Evolutionary conservation across 2,797 vertebrate genomes (phyloP).

Genomic region (Sphaeramia orbicularis): DNA sequence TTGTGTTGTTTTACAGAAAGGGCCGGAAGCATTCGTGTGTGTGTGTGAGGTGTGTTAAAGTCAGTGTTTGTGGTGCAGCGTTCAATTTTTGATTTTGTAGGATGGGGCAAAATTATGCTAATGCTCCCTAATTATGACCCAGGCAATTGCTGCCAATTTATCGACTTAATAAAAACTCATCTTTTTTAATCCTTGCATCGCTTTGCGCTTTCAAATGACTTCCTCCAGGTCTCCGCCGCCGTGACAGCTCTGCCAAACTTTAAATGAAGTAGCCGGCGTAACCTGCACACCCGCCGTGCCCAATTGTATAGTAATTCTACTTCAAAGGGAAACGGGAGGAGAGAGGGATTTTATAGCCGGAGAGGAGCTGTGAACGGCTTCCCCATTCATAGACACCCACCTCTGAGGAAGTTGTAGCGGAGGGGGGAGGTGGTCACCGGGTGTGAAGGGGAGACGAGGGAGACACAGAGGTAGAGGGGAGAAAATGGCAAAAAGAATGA

Average conservation of each 20-base stretch:
- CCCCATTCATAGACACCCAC: conserved; percentile 58
- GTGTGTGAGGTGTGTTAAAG: conserved; percentile 3
- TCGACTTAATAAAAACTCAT: conserved; percentile 51
- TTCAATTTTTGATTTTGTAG: conserved; percentile 16
- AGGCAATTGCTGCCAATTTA: conserved; percentile 41
- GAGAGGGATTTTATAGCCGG: conserved; percentile 62
- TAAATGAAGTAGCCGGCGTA: conserved; percentile 82
- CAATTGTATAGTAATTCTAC: conserved; percentile 85
- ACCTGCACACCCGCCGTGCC: conserved; percentile 82
- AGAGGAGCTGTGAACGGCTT: conserved; percentile 68
- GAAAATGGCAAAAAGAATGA: conserved; percentile 23
- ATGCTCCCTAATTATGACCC: conserved; percentile 57
- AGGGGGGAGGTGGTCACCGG: neutral
- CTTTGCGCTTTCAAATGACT: conserved; percentile 14
- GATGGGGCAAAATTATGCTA: conserved; percentile 39
- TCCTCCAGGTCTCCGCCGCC: conserved; percentile 41
- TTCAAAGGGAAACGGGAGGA: conserved; percentile 79
- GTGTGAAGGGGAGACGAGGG: conserved; percentile 17
- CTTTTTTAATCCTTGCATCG: conserved; percentile 51
- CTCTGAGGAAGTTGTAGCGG: conserved; percentile 55
- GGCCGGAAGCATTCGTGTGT: neutral
- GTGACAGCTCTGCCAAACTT: conserved; percentile 80
- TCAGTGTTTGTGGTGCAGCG: neutral
- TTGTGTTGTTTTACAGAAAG: conserved; percentile 3
- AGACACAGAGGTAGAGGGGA: neutral